Evolutionary conservation across 2,113 vertebrate species (phyloP), one percentile per base, ranked within the genome.

Genomic region (Platycercus adscitus): DNA sequence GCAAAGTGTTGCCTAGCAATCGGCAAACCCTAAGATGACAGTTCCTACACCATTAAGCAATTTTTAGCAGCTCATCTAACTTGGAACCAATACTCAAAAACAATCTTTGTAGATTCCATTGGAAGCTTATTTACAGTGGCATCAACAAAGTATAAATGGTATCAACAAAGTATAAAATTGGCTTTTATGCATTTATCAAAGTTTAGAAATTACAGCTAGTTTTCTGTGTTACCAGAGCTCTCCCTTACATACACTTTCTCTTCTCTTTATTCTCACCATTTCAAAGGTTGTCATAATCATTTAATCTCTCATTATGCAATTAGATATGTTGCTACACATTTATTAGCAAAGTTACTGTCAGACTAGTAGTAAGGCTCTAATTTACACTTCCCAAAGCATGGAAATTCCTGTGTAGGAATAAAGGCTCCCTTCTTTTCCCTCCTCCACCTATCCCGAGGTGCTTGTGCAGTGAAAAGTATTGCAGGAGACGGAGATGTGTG

Each of bases 341-440:
- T 94, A 92, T 94, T 91, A 93, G 86, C 88, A 94, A 96, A 93
- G 76, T 89, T 84, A 76, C 91, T 95, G 94, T 96, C 86, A 94
- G 65, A 91, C 89, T 79, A 71, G 76, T 91, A 58, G 90, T 94
- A 96, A 95, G 93, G 80, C 88, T 96, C 60, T 96, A 85, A 95
- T 95, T 96, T 96, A 96, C 87, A 95, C 94, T 97, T 97, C 95
- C 95, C 89, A 95, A 80, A 96, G 94, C 93, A 88, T 89, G 89
- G 93, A 93, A 95, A 89, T 89, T 77, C 87, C 85, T 82, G 50
- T 91, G 72, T 77, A 86, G 82, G 88, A 93, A 78, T 66, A 91
- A 89, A 82, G 56, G 65, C 87, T 95, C 86, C 49, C 65, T 93
- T 86, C 77, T 96, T 79, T 86, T 91, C 89, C 84, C 81, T 95